phyloP scores from a whole-genome alignment of 2,113 vertebrate species.

The Pelobates fuscus region DNA sequence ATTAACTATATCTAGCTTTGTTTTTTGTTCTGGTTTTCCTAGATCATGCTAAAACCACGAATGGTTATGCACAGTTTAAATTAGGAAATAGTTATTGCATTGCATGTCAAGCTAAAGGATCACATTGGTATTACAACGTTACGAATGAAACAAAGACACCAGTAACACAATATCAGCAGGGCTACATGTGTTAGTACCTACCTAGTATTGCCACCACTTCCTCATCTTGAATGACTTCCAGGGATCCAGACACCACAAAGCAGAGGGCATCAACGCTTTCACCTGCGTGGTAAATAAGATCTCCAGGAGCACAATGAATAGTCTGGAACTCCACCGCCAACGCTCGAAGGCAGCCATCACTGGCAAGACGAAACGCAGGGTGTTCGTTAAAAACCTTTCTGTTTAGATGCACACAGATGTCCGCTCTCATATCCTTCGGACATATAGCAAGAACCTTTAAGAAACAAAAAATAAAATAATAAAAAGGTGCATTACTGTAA shows the following conservation, averaged over 20 bases:
- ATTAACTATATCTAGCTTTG: no score
- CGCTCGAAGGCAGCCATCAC: conserved; percentile 91
- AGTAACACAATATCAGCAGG: no score
- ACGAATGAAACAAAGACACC: no score
- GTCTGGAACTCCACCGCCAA: conserved; percentile 96
- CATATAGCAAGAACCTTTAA: conserved; percentile 91
- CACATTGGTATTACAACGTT: no score
- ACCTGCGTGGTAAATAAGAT: conserved; percentile 94
- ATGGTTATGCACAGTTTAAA: no score
- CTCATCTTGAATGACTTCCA: conserved; percentile 98
- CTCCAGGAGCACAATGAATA: conserved; percentile 91
- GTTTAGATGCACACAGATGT: conserved; percentile 96
- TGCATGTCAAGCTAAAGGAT: no score
- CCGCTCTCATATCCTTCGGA: conserved; percentile 96
- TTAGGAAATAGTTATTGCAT: no score
- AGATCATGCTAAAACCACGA: no score
- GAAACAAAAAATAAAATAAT: conserved; percentile 30
- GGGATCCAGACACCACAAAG: conserved; percentile 93
- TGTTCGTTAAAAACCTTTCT: conserved; percentile 95
- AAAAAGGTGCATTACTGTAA: not conserved
- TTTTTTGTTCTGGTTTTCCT: no score
- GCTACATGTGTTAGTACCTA: no score
- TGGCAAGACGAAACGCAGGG: conserved; percentile 91
- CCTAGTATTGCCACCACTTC: conserved; percentile 97
- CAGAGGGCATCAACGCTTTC: conserved; percentile 94